Base-by-base conservation (phyloP, 2,113 vertebrate species). In the Lichenostomus cassidix region DNA sequence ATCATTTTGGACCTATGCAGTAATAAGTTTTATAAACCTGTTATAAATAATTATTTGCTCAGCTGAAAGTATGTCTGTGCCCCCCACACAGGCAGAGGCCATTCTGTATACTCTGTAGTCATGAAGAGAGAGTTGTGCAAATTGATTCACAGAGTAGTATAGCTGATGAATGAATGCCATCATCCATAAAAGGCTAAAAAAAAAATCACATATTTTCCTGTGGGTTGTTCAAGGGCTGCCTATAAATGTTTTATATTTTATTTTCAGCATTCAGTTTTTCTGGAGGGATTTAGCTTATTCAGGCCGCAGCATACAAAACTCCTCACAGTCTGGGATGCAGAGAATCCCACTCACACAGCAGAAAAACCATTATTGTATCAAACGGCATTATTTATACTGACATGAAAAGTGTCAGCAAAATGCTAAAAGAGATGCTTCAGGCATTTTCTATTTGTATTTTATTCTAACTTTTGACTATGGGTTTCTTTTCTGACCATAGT, bases 201-300 rank as follows among this genome's bases (percentile, higher is more conserved):
- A 33, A 42, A 27, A 5, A 25, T 39, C 11, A 2, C 0, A 0
- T 81, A 24, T 74, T 77, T 92, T 42, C 18, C 16, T 55, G 55
- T 0, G 0, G 3, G 11, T 64, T 55, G 35, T 46, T 70, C n/a
- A 44, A 31, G 29, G 11, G 25, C 5, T 77, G 31, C 9, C 39
- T 39, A 20, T 21, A 47, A 63, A 4, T 0, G 1, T 3, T 67
- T 10, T 14, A 2, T 10, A 35, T 62, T 84, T 62, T 35, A 29
- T 80, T 70, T 44, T 29, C 21, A 52, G 56, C 83, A 23, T 49
- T 86, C 17, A 88, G 0, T 73, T 86, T 37, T 83, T 65, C 46
- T 33, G 7, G 18, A 33, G 35, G 12, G 15, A 50, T n/a, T 47
- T 1, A 6, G 28, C 3, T 58, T 86, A 50, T 75, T 55, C 14